A percentile compares a stretch with the other conserved stretches of the same genome.
These are phyloP conservation scores for Ophthalmolycus amberensis DNA, from an alignment of 2,113 vertebrate species.

Conservation along the genomic window DNA sequence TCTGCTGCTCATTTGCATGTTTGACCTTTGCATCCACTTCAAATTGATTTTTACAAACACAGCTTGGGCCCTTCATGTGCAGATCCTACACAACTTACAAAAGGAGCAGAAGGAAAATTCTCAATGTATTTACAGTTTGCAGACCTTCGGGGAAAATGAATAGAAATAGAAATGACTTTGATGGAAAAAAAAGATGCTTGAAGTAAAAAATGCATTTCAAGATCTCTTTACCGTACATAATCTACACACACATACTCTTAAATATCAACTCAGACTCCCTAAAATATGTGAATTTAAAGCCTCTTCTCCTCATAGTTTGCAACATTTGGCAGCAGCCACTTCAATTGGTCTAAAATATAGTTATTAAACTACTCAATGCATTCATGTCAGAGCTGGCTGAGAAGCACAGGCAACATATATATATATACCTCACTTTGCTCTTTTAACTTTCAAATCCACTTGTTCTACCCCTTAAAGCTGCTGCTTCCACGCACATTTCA, in stretches of 20 bases:
- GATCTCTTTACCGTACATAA: background rate
- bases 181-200: too few relatives aligned
- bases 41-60: too few relatives aligned
- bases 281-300: background rate
- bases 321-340: background rate
- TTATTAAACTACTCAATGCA: constrained; percentile 9
- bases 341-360: background rate
- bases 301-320: background rate
- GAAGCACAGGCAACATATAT: background rate
- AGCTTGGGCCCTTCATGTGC: too few relatives aligned
- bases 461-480: background rate
- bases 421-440: background rate
- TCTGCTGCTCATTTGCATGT: background rate
- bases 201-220: too few relatives aligned
- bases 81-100: background rate
- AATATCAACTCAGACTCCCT: background rate
- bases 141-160: background rate
- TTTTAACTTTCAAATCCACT: constrained; percentile 23
- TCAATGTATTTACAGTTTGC: background rate
- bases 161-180: background rate
- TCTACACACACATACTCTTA: background rate
- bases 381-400: background rate
- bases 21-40: background rate
- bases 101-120: background rate
- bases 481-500: constrained; percentile 29